Evolutionary conservation across 2,888 invertebrate species (phyloP).

Genomic region (Hirudinaria manillensis): DNA sequence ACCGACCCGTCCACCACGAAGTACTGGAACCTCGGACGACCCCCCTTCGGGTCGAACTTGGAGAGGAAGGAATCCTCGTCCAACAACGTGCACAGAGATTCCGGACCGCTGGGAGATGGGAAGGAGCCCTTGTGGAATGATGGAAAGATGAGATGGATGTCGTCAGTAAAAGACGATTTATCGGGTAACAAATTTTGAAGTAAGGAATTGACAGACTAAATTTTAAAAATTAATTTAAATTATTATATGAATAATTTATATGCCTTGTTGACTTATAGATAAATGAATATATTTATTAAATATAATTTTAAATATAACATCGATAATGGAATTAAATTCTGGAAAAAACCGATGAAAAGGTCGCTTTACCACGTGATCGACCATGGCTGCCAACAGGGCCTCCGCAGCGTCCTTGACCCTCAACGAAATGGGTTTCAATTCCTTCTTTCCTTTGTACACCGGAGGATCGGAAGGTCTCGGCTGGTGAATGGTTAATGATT

Average conservation of each 20-base stretch:
- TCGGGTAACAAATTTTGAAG: no score
- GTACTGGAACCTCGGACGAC: constrained; percentile 65
- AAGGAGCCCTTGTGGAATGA: constrained; percentile 65
- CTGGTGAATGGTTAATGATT: constrained; percentile 8
- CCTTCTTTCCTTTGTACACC: constrained; percentile 90
- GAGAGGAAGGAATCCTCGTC: constrained; percentile 78
- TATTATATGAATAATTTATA: no score
- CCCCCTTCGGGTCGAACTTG: constrained; percentile 59
- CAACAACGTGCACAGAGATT: constrained; percentile 75
- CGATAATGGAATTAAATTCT: not conserved
- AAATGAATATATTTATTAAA: not conserved
- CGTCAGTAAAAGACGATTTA: no score
- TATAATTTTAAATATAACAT: not conserved
- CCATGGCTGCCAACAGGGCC: constrained; percentile 77
- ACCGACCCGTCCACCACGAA: constrained; percentile 78
- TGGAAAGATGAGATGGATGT: not conserved
- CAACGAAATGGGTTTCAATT: constrained; percentile 92
- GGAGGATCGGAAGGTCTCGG: constrained; percentile 70
- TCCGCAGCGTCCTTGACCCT: constrained; percentile 95
- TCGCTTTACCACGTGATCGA: constrained; percentile 68
- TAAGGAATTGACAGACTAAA: no score
- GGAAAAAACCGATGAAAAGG: constrained; percentile 21
- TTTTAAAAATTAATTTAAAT: no score
- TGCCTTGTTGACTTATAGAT: not conserved
- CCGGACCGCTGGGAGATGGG: constrained; percentile 75